Percentiles rank a stretch among this genome's conserved stretches.
Conservation (phyloP, 1,140 invertebrate species). For the Drosophila saltans region DNA sequence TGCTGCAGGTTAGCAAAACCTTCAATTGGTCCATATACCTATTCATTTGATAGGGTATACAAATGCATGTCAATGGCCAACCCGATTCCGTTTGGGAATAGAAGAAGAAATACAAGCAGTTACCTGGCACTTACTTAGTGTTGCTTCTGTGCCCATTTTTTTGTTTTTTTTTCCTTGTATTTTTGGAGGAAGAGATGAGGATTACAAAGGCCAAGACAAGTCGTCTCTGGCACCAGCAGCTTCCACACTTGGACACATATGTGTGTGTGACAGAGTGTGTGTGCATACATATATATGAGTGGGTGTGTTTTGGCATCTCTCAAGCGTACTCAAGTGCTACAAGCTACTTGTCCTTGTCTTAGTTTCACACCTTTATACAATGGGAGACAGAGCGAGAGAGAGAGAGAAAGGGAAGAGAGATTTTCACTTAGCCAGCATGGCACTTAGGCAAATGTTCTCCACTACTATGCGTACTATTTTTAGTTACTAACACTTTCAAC, state of each 20-base stretch:
- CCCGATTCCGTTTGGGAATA: background rate
- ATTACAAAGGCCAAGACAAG: conserved; percentile 11
- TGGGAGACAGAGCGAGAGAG: background rate
- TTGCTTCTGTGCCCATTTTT: conserved; percentile 25
- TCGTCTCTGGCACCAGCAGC: conserved; percentile 2
- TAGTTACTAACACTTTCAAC: conserved; percentile 17
- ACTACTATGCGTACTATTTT: conserved; percentile 4
- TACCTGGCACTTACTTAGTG: conserved; percentile 31
- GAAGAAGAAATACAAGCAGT: conserved; percentile 3
- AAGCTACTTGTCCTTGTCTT: conserved; percentile 55
- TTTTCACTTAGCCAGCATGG: conserved; percentile 5
- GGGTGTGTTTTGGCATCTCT: conserved; percentile 33
- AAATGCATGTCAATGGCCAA: conserved; percentile 51
- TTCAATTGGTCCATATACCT: too few species aligned
- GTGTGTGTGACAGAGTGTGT: conserved; percentile 13
- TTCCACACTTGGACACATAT: conserved; percentile 1
- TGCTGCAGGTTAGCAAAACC: too few species aligned
- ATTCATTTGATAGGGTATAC: too few species aligned
- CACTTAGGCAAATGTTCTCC: conserved; percentile 20
- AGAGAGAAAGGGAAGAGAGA: background rate
- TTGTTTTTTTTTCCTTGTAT: background rate
- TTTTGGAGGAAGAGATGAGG: background rate
- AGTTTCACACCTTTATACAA: background rate
- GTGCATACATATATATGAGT: conserved; percentile 3
- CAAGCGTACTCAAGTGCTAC: conserved; percentile 48